phyloP scores from a whole-genome alignment of 2,113 vertebrate genomes.

The Eclectus roratus region DNA sequence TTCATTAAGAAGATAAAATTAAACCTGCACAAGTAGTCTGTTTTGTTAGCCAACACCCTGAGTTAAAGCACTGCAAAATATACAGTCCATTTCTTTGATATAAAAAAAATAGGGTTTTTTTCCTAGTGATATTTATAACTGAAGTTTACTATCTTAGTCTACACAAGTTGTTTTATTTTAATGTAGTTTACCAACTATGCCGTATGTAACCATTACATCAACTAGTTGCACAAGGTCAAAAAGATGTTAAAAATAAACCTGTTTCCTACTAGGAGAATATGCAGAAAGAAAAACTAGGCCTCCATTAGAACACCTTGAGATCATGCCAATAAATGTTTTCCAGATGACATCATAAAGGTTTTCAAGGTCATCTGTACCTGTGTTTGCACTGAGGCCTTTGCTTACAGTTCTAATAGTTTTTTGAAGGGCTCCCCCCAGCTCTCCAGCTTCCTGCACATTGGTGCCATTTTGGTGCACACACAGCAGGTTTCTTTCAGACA shows the following conservation, averaged over 20 bases:
- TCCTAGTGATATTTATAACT: not conserved
- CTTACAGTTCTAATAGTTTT: not conserved
- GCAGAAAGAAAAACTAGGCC: not conserved
- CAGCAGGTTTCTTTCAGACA: not conserved
- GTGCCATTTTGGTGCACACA: not conserved
- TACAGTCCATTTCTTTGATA: fast-evolving
- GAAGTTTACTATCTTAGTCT: not conserved
- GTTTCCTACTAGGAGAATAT: not conserved
- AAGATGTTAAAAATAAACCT: not conserved
- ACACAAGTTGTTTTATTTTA: not conserved
- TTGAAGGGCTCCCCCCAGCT: not conserved
- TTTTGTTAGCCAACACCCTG: not conserved
- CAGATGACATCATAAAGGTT: not conserved
- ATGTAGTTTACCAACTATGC: not conserved
- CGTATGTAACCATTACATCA: not conserved
- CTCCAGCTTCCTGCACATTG: not conserved
- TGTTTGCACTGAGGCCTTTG: not conserved
- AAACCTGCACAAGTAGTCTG: not conserved
- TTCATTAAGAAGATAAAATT: not conserved
- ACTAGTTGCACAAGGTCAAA: not conserved
- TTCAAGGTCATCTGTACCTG: not conserved
- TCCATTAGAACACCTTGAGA: not conserved
- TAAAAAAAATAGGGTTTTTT: fast-evolving
- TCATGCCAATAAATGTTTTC: not conserved
- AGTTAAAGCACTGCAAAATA: not conserved